Evolutionary conservation across 2,113 vertebrate species (phyloP).

Genomic region (Orycteropus afer): DNA sequence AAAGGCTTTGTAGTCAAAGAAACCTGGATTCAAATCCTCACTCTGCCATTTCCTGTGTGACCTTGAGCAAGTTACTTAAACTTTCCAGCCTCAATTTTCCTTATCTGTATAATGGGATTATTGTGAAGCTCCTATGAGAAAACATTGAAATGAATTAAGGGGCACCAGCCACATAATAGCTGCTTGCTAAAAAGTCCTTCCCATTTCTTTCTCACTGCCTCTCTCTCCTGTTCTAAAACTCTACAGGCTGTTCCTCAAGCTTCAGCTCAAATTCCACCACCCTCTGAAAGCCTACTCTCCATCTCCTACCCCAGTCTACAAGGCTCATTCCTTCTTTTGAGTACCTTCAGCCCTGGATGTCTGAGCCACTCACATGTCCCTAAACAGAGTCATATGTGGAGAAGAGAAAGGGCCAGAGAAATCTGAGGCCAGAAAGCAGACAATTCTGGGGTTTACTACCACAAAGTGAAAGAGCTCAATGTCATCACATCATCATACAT

Average conservation of each 20-base stretch:
- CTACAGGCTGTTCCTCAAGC: not conserved
- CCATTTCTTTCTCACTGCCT: not conserved
- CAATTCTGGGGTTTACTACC: not conserved
- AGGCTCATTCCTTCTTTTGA: not conserved
- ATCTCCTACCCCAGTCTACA: not conserved
- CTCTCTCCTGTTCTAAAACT: not conserved
- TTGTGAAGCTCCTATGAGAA: not conserved
- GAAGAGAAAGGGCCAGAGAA: not conserved
- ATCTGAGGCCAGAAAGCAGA: not conserved
- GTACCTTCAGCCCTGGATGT: not conserved
- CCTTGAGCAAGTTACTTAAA: not conserved
- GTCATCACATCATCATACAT: not conserved
- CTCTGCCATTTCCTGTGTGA: constrained; percentile 7
- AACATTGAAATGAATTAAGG: not conserved
- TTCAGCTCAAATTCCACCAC: not conserved
- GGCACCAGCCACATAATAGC: not conserved
- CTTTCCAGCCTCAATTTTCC: not conserved
- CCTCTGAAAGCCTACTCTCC: not conserved
- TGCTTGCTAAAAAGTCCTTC: constrained; percentile 17
- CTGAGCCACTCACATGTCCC: not conserved
- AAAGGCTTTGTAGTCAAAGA: constrained; percentile 35
- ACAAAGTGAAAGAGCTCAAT: constrained; percentile 14
- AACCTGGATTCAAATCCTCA: constrained; percentile 36
- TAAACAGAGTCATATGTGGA: not conserved
- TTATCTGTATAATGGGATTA: not conserved